A percentile compares a stretch with the other conserved stretches of the same genome.
Evolutionary conservation across 2,797 vertebrate genomes (phyloP).

Genomic region (Gephyroberyx darwinii): DNA sequence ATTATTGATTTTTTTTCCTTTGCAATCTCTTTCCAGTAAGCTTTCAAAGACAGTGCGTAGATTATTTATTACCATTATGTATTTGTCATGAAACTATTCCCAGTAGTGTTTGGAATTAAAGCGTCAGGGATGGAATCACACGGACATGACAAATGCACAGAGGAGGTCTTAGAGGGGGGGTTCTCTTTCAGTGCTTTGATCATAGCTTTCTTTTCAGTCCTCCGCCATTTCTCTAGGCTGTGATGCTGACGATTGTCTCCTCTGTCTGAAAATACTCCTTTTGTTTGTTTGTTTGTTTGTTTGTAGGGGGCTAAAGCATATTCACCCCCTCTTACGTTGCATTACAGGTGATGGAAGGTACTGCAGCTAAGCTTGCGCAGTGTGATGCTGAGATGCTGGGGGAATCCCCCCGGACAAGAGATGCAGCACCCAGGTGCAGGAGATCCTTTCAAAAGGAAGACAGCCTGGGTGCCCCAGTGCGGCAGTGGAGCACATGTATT

Average conservation of each 20-base stretch:
- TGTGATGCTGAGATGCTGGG: constrained; percentile 34
- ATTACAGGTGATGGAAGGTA: constrained; percentile 42
- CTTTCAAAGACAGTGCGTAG: constrained; percentile 15
- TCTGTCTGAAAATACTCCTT: not conserved
- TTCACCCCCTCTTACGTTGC: constrained; percentile 10
- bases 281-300: constrained; percentile 4
- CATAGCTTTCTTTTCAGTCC: constrained; percentile 22
- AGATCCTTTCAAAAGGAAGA: constrained; percentile 16
- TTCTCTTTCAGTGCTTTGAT: constrained; percentile 33
- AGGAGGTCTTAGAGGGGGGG: constrained; percentile 25
- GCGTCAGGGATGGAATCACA: constrained; percentile 6
- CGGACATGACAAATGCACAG: constrained; percentile 43
- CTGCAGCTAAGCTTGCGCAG: constrained; percentile 24
- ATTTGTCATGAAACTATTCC: constrained; percentile 33
- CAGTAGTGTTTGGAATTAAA: constrained; percentile 30
- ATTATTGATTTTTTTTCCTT: constrained; percentile 38
- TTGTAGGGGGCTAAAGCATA: constrained; percentile 8
- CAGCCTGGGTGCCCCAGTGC: not conserved
- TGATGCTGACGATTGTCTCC: constrained; percentile 13
- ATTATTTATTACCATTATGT: constrained; percentile 46
- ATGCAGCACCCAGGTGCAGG: constrained; percentile 9
- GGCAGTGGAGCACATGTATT: too few relatives aligned
- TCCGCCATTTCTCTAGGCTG: constrained; percentile 30
- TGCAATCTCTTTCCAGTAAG: constrained; percentile 27
- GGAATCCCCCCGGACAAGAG: constrained; percentile 35